A percentile compares a stretch with the other conserved stretches of the same genome.
Conservation (phyloP, 2,888 invertebrate species). For the Microdon myrmicae region DNA sequence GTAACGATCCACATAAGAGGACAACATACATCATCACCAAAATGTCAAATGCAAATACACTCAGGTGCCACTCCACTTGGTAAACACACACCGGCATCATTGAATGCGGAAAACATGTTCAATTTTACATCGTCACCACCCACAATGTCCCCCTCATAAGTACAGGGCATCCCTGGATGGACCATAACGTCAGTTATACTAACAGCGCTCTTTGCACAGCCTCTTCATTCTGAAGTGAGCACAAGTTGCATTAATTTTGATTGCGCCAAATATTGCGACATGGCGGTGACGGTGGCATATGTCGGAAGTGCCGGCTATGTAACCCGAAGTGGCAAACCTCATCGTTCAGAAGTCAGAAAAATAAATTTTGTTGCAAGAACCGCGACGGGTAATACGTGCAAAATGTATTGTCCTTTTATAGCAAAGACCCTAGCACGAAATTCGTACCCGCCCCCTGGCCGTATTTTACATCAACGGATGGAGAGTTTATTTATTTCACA, state of each 20-base stretch:
- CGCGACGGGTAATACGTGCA: conserved; percentile 1
- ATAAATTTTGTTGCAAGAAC: conserved; percentile 13
- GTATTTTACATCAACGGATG: conserved; percentile 8
- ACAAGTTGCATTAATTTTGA: conserved; percentile 43
- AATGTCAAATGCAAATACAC: conserved; percentile 47
- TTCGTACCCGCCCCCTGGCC: conserved; percentile 3
- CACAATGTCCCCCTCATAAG: not conserved
- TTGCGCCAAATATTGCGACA: conserved; percentile 42
- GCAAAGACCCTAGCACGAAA: too few species aligned
- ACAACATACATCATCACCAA: conserved; percentile 41
- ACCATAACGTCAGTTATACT: conserved; percentile 35
- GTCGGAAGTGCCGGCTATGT: conserved; percentile 1
- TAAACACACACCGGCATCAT: conserved; percentile 34
- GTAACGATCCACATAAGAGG: conserved; percentile 26
- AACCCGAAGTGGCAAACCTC: not conserved
- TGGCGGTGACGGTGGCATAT: not conserved
- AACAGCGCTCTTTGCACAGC: conserved; percentile 12
- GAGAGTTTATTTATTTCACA: conserved; percentile 25
- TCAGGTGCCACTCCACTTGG: conserved; percentile 42
- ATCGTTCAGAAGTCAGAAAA: conserved; percentile 5
- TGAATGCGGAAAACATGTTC: conserved; percentile 44
- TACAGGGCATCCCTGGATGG: not conserved
- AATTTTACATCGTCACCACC: conserved; percentile 13
- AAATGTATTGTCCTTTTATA: conserved; percentile 2
- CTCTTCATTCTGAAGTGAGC: conserved; percentile 17